phyloP scores from a whole-genome alignment of 2,797 vertebrate genomes.

The Vipera ursinii region DNA sequence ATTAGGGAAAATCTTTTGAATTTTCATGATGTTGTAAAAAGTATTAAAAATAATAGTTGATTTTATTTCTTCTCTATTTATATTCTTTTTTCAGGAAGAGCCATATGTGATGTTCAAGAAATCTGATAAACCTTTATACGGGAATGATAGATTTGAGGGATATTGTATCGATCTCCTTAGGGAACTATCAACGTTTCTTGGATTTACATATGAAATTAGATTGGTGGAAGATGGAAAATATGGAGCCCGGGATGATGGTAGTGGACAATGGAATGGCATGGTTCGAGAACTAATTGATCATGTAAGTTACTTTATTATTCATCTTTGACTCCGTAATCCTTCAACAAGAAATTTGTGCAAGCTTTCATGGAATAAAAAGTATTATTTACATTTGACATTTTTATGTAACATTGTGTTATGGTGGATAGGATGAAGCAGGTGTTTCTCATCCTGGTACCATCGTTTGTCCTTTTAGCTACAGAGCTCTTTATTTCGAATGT shows the following conservation, averaged over 20 bases:
- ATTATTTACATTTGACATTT: neutral
- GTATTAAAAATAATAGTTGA: neutral
- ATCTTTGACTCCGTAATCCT: neutral
- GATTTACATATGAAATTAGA: constrained; percentile 92
- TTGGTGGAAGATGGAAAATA: constrained; percentile 95
- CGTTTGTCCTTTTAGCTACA: neutral
- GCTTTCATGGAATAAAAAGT: neutral
- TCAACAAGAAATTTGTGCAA: neutral
- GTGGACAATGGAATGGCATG: constrained; percentile 97
- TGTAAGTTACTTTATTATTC: constrained; percentile 75
- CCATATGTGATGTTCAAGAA: constrained; percentile 99
- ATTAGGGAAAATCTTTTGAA: neutral
- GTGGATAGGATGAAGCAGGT: neutral
- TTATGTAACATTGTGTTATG: neutral
- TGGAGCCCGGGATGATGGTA: constrained; percentile 91
- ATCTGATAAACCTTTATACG: constrained; percentile 94
- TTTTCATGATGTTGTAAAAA: neutral
- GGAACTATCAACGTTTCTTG: constrained; percentile 91
- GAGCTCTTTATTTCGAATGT: neutral
- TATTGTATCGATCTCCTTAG: constrained; percentile 95
- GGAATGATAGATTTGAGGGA: constrained; percentile 96
- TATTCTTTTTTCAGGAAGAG: constrained; percentile 80
- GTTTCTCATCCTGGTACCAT: neutral
- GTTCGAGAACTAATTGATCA: constrained; percentile 96
- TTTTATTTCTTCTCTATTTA: neutral